Evolutionary conservation across 2,888 invertebrate genomes (phyloP).

Genomic region (Folsomia candida): DNA sequence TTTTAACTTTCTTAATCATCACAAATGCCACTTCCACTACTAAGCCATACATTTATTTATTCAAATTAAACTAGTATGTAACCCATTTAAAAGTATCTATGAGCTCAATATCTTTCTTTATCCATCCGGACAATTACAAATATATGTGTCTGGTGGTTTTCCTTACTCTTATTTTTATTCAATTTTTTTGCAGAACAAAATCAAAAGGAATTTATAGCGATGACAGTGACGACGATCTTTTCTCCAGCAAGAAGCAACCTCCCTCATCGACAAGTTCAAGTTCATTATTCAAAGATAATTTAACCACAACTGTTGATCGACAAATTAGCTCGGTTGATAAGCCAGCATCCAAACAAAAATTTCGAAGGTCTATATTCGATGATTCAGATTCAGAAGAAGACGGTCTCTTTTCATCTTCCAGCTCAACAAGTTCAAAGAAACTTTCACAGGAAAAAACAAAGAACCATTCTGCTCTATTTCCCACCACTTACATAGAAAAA

Average conservation of each 20-base stretch:
- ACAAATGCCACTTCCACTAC: not conserved
- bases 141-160: not conserved
- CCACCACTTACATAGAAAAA: not conserved
- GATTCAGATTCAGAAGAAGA: slow-evolving; percentile 50
- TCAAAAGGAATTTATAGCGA: slow-evolving; percentile 29
- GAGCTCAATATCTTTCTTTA: no score
- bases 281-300: not conserved
- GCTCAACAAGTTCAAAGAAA: slow-evolving; percentile 28
- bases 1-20: no score
- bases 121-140: no score
- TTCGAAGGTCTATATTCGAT: slow-evolving; percentile 42
- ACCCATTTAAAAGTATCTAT: not conserved
- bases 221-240: slow-evolving; percentile 39
- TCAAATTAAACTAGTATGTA: not conserved
- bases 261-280: not conserved
- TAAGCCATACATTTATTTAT: not conserved
- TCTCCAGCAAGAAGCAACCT: slow-evolving; percentile 13
- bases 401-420: slow-evolving; percentile 33
- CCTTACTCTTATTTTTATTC: no score
- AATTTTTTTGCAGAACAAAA: not conserved
- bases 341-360: not conserved
- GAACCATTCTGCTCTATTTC: not conserved
- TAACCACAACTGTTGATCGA: no score
- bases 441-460: not conserved
- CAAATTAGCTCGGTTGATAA: not conserved